phyloP scores from a whole-genome alignment of 2,113 vertebrate genomes.

The Nesoenas mayeri region DNA sequence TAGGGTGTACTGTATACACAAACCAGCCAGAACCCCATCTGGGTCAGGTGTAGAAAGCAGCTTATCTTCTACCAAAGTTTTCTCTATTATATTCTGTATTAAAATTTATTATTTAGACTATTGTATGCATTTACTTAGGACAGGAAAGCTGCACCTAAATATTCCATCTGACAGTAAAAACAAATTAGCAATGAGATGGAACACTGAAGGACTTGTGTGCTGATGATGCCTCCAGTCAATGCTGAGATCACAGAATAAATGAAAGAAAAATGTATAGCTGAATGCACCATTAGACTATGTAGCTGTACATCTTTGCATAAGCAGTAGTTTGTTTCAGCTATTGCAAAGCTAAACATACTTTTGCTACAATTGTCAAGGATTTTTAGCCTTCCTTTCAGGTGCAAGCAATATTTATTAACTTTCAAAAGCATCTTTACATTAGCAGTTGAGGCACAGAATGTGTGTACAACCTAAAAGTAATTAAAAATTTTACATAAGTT shows the following conservation, averaged over 20 bases:
- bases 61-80: neutral
- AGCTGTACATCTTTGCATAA: neutral
- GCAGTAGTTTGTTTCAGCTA: neutral
- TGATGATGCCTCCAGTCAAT: neutral
- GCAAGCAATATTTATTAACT: neutral
- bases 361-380: neutral
- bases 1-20: neutral
- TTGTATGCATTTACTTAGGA: neutral
- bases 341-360: neutral
- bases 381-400: neutral
- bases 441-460: neutral
- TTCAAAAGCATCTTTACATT: neutral
- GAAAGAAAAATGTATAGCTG: neutral
- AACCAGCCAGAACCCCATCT: neutral
- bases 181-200: neutral
- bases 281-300: neutral
- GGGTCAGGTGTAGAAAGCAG: neutral
- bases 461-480: neutral
- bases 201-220: neutral
- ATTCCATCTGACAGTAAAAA: constrained; percentile 12
- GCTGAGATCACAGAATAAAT: neutral
- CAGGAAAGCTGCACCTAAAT: neutral
- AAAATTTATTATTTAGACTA: neutral
- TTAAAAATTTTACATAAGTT: neutral
- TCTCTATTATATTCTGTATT: neutral